These are phyloP conservation scores for Balearica regulorum DNA, from an alignment of 2,797 vertebrate genomes.

Conservation along the genomic window DNA sequence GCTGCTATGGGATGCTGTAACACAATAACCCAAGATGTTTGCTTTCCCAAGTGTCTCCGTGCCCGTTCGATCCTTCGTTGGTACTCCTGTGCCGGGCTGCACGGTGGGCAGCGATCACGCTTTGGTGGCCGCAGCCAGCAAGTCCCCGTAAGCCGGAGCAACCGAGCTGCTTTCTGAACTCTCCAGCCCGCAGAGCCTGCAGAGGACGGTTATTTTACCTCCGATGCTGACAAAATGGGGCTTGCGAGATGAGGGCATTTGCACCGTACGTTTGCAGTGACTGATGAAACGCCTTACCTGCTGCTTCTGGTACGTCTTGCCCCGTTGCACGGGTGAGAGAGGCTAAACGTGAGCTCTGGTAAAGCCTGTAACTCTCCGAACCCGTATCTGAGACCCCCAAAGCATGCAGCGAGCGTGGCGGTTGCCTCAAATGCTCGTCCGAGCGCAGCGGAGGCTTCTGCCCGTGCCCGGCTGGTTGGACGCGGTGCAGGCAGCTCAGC, in stretches of 20 bases:
- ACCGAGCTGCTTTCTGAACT: not conserved
- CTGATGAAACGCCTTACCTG: not conserved
- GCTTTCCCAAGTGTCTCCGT: not conserved
- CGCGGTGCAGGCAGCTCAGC: not conserved
- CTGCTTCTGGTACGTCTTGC: not conserved
- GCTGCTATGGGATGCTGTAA: not conserved
- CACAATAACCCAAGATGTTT: not conserved
- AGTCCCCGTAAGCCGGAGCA: not conserved
- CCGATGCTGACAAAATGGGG: not conserved
- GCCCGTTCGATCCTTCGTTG: fast-evolving
- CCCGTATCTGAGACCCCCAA: not conserved
- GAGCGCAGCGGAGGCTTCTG: no score
- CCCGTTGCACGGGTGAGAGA: not conserved
- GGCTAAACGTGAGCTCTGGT: not conserved
- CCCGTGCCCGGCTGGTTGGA: no score
- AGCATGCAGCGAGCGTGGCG: fast-evolving
- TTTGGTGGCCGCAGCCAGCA: not conserved
- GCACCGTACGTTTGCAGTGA: fast-evolving
- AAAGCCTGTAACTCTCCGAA: not conserved
- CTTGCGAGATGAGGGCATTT: not conserved
- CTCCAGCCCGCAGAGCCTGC: not conserved
- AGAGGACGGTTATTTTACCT: not conserved
- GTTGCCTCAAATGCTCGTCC: no score
- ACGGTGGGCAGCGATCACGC: fast-evolving
- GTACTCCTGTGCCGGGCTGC: no score